Evolutionary conservation across 2,113 vertebrate genomes (phyloP).

Genomic region (Crotalus helleri): DNA sequence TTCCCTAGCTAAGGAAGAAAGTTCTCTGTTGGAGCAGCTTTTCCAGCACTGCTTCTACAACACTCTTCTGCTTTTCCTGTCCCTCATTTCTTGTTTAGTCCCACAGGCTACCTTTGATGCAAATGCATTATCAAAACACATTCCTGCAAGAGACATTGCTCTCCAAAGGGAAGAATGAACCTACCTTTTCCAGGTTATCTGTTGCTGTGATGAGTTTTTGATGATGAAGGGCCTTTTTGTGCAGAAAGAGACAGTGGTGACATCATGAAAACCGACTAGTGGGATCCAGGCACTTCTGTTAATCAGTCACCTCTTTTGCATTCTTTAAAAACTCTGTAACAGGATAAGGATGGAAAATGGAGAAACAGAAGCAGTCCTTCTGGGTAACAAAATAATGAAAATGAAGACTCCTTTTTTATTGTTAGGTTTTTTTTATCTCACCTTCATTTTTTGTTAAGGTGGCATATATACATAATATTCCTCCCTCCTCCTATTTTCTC

Average conservation of each 20-base stretch:
- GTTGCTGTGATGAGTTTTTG: neutral
- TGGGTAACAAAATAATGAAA: neutral
- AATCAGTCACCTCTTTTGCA: slow-evolving; percentile 8
- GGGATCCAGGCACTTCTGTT: slow-evolving; percentile 2
- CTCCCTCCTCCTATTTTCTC: neutral
- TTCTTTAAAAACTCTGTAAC: neutral
- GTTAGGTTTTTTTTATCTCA: neutral
- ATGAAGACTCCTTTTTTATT: neutral
- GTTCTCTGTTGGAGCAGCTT: neutral
- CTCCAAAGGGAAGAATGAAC: neutral
- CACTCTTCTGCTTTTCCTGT: neutral
- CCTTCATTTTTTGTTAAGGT: neutral
- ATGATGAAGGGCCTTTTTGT: neutral
- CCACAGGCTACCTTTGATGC: neutral
- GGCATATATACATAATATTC: neutral
- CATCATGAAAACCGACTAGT: neutral
- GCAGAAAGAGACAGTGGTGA: neutral
- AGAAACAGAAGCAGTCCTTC: neutral
- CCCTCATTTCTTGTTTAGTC: too few species aligned
- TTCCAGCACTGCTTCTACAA: neutral
- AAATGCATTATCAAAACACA: neutral
- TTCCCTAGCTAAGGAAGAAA: neutral
- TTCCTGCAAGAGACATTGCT: neutral
- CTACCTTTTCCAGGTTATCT: neutral
- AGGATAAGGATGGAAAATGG: neutral